These are phyloP conservation scores for Ardeotis arabs DNA, from an alignment of 2,113 vertebrate genomes.

Conservation along the genomic window DNA sequence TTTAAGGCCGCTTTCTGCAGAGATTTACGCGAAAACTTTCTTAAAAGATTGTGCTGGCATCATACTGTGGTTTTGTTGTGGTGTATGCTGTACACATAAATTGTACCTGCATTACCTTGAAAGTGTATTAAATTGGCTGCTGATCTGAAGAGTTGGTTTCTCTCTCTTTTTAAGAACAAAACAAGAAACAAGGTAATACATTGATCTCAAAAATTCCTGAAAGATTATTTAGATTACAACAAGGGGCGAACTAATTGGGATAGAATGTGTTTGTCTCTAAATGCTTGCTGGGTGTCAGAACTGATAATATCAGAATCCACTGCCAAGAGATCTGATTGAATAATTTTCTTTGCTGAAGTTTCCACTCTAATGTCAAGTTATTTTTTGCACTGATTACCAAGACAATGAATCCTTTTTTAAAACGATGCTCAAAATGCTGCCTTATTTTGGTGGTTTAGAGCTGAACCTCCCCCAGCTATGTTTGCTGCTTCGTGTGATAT, in stretches of 20 bases:
- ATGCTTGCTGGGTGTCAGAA: not conserved
- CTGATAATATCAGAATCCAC: constrained; percentile 19
- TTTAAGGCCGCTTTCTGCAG: constrained; percentile 71
- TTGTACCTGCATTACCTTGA: constrained; percentile 61
- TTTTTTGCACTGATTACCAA: not conserved
- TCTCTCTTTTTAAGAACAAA: not conserved
- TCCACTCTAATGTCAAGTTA: not conserved
- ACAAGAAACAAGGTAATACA: not conserved
- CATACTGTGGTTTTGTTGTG: constrained; percentile 71
- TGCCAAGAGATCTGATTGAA: not conserved
- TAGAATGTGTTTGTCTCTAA: not conserved
- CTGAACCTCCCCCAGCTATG: not conserved
- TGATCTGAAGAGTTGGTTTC: constrained; percentile 43
- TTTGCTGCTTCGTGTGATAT: not conserved
- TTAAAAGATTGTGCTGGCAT: constrained; percentile 68
- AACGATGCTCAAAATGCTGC: not conserved
- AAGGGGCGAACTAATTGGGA: not conserved
- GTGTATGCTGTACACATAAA: constrained; percentile 20
- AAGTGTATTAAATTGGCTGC: constrained; percentile 52
- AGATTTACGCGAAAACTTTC: constrained; percentile 70
- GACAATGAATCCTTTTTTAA: not conserved
- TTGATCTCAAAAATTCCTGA: not conserved
- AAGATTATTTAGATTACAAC: constrained; percentile 20
- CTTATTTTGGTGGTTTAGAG: not conserved
- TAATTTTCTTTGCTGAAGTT: constrained; percentile 28